Percentiles rank a stretch among this genome's conserved stretches.
These are phyloP conservation scores for Eucidaris tribuloides DNA, from an alignment of 35 echinoderm and acorn worm species.

Conservation along the genomic window DNA sequence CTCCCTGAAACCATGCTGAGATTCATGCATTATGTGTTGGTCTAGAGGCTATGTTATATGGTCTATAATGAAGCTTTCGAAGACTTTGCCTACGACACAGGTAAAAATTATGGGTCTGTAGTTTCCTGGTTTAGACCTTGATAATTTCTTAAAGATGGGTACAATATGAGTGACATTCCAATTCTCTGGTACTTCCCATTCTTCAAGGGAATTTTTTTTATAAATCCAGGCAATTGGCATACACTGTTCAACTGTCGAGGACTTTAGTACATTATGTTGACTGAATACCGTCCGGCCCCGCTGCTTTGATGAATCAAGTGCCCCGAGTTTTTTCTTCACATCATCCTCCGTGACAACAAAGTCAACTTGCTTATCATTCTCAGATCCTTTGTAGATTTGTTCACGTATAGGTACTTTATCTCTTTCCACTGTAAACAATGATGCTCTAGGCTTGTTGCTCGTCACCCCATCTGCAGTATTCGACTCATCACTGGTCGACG, in stretches of 20 bases:
- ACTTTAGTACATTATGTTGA: background rate
- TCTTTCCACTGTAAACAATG: background rate
- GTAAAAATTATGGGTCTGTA: background rate
- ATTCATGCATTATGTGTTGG: constrained; percentile 7
- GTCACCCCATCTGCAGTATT: too few species aligned
- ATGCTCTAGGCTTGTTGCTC: background rate
- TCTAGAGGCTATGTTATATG: constrained; percentile 13
- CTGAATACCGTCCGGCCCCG: too few species aligned
- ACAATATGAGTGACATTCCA: background rate
- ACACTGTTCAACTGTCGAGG: background rate
- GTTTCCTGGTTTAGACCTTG: too few species aligned
- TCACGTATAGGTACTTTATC: background rate
- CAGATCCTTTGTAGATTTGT: background rate
- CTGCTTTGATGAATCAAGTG: background rate
- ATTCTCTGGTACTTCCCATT: background rate
- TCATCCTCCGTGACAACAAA: too few species aligned
- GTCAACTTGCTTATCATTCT: too few species aligned
- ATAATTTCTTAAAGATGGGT: constrained; percentile 4
- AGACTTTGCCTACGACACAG: constrained; percentile 2
- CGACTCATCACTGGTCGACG: too few species aligned
- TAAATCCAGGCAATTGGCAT: background rate
- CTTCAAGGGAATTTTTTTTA: background rate
- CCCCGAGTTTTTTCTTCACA: background rate
- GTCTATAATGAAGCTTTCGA: constrained; percentile 14
- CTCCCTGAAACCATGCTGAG: too few species aligned